phyloP scores from a whole-genome alignment of 2,113 vertebrate genomes.

The Anolis sagrei region DNA sequence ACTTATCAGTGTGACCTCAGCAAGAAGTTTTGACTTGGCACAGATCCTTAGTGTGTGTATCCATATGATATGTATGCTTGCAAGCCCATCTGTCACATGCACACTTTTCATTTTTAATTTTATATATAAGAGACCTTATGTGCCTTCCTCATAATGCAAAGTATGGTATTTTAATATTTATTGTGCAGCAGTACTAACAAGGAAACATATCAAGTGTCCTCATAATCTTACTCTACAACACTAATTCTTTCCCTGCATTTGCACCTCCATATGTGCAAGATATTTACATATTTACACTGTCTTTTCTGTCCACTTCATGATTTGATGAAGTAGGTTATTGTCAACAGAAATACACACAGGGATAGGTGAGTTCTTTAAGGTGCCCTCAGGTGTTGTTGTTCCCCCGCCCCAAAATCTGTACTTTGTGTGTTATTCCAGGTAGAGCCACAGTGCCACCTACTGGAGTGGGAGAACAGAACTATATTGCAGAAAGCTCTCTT shows the following conservation, averaged over 20 bases:
- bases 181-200: background rate
- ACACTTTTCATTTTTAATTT: background rate
- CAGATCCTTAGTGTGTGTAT: background rate
- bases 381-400: background rate
- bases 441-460: conserved; percentile 21
- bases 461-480: background rate
- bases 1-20: too few relatives aligned
- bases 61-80: background rate
- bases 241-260: background rate
- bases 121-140: background rate
- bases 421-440: background rate
- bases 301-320: conserved; percentile 4
- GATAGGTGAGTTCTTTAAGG: background rate
- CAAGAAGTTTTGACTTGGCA: background rate
- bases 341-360: background rate
- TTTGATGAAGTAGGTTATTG: conserved; percentile 3
- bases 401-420: background rate
- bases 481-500: background rate
- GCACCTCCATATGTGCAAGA: background rate
- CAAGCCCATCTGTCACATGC: background rate
- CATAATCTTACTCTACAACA: background rate
- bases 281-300: background rate
- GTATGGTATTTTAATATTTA: background rate
- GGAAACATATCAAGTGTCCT: background rate
- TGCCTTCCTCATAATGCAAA: too few relatives aligned